Evolutionary conservation across 2,113 vertebrate genomes (phyloP).

Genomic region (Amblyornis subalaris): DNA sequence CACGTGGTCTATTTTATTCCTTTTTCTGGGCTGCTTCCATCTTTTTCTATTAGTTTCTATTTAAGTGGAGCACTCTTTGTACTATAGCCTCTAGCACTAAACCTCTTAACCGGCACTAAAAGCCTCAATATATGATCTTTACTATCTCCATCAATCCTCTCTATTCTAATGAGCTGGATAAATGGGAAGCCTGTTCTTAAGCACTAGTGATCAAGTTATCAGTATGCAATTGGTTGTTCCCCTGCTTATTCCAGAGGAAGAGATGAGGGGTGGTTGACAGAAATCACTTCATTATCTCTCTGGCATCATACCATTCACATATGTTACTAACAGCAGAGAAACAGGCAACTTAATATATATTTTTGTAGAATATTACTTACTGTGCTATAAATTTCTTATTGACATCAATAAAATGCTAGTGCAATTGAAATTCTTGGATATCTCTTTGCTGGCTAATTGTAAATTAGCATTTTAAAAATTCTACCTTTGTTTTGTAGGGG

Average conservation of each 20-base stretch:
- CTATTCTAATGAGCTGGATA: constrained; percentile 29
- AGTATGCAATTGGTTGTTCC: background rate
- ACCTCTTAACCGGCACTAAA: background rate
- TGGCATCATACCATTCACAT: background rate
- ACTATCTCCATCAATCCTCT: background rate
- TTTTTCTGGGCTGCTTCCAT: background rate
- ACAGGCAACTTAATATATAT: background rate
- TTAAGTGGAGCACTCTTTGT: background rate
- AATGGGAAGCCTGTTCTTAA: background rate
- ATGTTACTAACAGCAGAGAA: background rate
- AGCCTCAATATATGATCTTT: constrained; percentile 2
- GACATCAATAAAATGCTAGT: background rate
- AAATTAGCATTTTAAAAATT: background rate
- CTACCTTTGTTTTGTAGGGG: background rate
- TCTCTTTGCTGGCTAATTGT: background rate
- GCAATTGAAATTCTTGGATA: background rate
- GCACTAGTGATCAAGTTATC: background rate
- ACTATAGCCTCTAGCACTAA: background rate
- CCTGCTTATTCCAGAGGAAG: background rate
- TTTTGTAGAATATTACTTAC: background rate
- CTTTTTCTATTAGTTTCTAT: background rate
- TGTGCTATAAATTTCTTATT: background rate
- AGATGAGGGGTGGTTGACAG: background rate
- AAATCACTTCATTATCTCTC: background rate
- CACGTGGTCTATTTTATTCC: background rate